Conservation (phyloP, 2,113 vertebrate genomes). For the Vulpes ferrilata region DNA sequence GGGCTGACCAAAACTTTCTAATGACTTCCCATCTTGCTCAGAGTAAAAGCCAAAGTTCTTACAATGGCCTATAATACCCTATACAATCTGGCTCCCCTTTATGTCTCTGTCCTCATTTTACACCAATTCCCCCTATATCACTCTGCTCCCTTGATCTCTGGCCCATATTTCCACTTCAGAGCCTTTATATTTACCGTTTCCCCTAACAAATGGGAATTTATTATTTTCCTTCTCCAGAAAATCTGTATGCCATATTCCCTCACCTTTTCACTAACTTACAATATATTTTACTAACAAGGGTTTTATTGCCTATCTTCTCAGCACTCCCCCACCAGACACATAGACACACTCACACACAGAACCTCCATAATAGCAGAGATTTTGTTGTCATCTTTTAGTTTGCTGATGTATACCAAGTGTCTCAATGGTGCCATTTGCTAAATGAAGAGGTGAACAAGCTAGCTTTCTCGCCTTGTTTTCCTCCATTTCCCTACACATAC, state of each 20-base stretch:
- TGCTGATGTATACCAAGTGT: not conserved
- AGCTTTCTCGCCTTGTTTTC: not conserved
- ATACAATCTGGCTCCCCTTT: not conserved
- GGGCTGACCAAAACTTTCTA: not conserved
- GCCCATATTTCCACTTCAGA: not conserved
- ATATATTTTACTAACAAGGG: not conserved
- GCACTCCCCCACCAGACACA: too few species aligned
- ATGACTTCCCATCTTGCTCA: not conserved
- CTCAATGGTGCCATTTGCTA: not conserved
- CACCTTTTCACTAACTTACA: not conserved
- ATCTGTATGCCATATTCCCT: not conserved
- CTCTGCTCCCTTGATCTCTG: not conserved
- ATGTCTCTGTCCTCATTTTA: not conserved
- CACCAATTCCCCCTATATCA: not conserved
- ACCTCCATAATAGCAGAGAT: not conserved
- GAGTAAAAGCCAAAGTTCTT: slow-evolving; percentile 4
- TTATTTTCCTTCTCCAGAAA: not conserved
- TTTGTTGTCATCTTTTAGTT: not conserved
- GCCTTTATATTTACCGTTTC: not conserved
- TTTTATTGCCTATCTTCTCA: not conserved
- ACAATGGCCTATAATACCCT: not conserved
- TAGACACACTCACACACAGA: not conserved
- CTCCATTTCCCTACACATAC: not conserved
- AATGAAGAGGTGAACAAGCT: not conserved
- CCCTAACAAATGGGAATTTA: not conserved